Conservation (phyloP, 2,888 invertebrate genomes). For the Ceraclea dissimilis region DNA sequence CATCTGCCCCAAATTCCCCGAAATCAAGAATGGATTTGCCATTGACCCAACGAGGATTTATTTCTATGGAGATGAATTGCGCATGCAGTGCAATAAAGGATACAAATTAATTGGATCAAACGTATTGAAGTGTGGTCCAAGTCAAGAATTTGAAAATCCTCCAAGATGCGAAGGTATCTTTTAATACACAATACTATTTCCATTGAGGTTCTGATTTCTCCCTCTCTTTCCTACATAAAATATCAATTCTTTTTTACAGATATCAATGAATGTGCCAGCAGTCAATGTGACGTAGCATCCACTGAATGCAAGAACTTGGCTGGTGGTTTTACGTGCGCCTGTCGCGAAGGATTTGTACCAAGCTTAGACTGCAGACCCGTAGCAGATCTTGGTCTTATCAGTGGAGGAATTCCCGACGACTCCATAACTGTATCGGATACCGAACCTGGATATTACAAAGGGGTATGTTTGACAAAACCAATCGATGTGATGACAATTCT, state of each 20-base stretch:
- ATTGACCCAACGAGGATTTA: conserved; percentile 71
- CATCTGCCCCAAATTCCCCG: conserved; percentile 65
- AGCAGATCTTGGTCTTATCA: conserved; percentile 79
- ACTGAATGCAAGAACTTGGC: conserved; percentile 86
- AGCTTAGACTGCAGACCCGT: conserved; percentile 86
- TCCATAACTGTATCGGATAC: conserved; percentile 78
- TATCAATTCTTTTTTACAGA: conserved; percentile 41
- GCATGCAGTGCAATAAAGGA: conserved; percentile 86
- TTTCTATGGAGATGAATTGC: conserved; percentile 81
- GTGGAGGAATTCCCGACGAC: conserved; percentile 85
- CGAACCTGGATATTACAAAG: conserved; percentile 75
- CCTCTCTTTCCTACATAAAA: neutral
- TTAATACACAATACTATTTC: too few relatives aligned
- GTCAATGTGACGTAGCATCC: conserved; percentile 83
- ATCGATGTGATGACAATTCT: conserved; percentile 1
- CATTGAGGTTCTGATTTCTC: neutral
- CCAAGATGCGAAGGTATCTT: conserved; percentile 71
- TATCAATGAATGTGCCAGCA: conserved; percentile 82
- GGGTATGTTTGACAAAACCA: conserved; percentile 44
- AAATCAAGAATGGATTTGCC: conserved; percentile 80
- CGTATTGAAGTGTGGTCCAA: conserved; percentile 77
- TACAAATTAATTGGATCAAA: conserved; percentile 80
- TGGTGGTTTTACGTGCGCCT: conserved; percentile 85
- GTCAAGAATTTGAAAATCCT: conserved; percentile 73
- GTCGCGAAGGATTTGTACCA: conserved; percentile 73